A percentile compares a stretch with the other conserved stretches of the same genome.
Evolutionary conservation across 2,797 vertebrate species (phyloP).

Genomic region (Hydrophis major): DNA sequence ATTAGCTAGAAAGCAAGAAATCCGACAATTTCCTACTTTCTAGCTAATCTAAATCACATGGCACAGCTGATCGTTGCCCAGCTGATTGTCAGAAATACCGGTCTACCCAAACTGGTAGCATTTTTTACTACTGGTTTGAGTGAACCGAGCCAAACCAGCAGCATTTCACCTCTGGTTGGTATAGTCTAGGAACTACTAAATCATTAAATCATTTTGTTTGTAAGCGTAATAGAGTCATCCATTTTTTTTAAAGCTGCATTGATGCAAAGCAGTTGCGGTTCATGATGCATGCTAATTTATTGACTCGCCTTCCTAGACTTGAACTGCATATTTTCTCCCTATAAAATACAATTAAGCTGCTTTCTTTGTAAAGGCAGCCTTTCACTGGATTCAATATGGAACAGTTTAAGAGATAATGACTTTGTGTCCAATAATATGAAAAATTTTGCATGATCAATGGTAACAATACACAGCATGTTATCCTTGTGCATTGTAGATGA

Average conservation of each 20-base stretch:
- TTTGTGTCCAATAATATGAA: background rate
- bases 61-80: too few species aligned
- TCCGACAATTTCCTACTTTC: too few species aligned
- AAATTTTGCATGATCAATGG: background rate
- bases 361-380: background rate
- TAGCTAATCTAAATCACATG: too few species aligned
- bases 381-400: background rate
- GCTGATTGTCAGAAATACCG: too few species aligned
- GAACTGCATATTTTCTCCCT: background rate
- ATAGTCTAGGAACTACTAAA: background rate
- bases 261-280: background rate
- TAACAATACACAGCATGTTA: background rate
- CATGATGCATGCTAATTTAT: background rate
- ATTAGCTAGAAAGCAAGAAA: too few species aligned
- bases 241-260: background rate
- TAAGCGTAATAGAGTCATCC: background rate
- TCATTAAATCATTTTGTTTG: background rate
- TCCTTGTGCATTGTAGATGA: background rate
- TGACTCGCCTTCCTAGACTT: background rate
- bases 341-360: background rate
- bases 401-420: background rate
- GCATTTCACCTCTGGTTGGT: background rate
- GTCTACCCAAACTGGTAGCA: too few species aligned
- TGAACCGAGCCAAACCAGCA: too few species aligned
- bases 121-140: too few species aligned